Conservation (phyloP, 2,113 vertebrate species). For the Nymphicus hollandicus region DNA sequence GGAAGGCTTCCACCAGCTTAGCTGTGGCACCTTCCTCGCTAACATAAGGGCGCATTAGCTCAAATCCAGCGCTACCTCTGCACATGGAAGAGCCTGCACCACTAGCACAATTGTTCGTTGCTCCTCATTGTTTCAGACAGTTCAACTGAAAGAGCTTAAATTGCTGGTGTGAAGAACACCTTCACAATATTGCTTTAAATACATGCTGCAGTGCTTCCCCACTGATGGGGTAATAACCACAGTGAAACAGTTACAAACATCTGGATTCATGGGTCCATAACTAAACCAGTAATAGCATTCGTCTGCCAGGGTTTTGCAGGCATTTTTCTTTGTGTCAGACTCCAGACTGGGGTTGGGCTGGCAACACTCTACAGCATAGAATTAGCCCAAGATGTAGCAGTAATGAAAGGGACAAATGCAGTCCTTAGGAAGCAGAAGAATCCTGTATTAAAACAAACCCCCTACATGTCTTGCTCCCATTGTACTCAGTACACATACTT, state of each 20-base stretch:
- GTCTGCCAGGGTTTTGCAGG: constrained; percentile 11
- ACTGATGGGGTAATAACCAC: constrained; percentile 36
- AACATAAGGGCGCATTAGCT: background rate
- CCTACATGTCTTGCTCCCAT: background rate
- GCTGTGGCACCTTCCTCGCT: background rate
- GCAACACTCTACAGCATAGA: background rate
- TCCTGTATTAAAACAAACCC: background rate
- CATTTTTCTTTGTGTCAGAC: constrained; percentile 30
- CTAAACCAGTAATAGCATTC: background rate
- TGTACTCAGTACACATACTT: background rate
- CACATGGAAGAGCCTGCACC: background rate
- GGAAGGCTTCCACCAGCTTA: constrained; percentile 7
- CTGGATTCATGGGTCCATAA: constrained; percentile 38
- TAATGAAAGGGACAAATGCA: constrained; percentile 1
- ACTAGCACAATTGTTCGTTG: background rate
- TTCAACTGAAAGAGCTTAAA: constrained; percentile 17
- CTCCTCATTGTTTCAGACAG: constrained; percentile 27
- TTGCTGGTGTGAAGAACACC: constrained; percentile 22
- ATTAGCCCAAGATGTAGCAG: constrained; percentile 32
- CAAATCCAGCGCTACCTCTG: background rate
- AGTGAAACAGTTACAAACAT: constrained; percentile 26
- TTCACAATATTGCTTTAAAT: constrained; percentile 14
- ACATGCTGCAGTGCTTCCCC: background rate
- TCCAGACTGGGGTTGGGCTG: background rate
- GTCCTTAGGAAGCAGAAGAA: background rate